Percentiles rank a stretch among this genome's conserved stretches.
Conservation (phyloP, 2,888 invertebrate genomes). For the Theristus sp. region DNA sequence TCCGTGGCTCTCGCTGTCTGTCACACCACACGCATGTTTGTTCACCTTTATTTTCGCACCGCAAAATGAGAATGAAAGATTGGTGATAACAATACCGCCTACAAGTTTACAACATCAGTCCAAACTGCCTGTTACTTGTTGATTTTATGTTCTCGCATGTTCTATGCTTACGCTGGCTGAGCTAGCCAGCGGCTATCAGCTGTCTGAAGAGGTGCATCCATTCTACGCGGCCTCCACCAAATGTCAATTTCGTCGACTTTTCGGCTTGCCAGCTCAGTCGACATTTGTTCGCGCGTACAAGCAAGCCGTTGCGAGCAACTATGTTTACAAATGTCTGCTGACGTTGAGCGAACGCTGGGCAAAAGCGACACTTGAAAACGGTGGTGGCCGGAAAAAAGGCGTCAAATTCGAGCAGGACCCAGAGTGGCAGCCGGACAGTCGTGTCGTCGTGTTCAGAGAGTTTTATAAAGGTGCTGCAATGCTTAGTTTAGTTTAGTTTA, state of each 20-base stretch:
- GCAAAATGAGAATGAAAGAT: too few species aligned
- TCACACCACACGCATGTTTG: too few species aligned
- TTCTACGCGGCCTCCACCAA: background rate
- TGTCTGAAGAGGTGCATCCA: background rate
- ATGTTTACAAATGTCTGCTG: background rate
- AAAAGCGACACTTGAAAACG: too few species aligned
- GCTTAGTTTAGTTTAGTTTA: background rate
- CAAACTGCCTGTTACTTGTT: too few species aligned
- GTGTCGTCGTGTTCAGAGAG: constrained; percentile 22
- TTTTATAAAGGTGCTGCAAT: constrained; percentile 13
- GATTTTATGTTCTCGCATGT: too few species aligned
- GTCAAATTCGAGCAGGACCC: constrained; percentile 15
- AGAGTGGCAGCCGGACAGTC: constrained; percentile 25
- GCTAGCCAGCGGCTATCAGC: background rate
- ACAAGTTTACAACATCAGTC: too few species aligned
- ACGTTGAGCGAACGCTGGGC: background rate
- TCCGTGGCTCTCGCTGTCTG: too few species aligned
- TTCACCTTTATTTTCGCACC: too few species aligned
- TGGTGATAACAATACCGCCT: too few species aligned
- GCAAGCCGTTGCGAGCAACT: background rate
- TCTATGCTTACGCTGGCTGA: too few species aligned
- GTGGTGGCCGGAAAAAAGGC: background rate
- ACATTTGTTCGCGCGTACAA: background rate
- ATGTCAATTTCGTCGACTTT: background rate
- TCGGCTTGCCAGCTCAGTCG: background rate